A percentile compares a stretch with the other conserved stretches of the same genome.
Evolutionary conservation across 2,113 vertebrate species (phyloP).

Genomic region (Cyanoliseus patagonus): DNA sequence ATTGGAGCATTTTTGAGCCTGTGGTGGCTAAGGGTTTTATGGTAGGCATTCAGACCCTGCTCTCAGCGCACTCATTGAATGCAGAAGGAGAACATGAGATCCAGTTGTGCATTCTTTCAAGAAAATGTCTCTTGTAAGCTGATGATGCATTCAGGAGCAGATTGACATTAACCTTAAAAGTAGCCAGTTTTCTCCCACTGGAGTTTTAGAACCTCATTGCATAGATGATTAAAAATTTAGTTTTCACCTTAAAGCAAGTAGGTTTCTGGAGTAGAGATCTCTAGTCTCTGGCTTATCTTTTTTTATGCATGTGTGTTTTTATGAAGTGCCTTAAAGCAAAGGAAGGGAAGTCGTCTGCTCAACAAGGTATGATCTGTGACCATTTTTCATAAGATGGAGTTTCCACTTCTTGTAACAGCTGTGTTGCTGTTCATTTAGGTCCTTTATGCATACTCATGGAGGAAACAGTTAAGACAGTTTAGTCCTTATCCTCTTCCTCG

Average conservation of each 20-base stretch:
- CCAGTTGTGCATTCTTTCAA: neutral
- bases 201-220: neutral
- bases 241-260: neutral
- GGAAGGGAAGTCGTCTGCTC: neutral
- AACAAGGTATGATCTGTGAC: neutral
- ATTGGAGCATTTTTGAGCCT: neutral
- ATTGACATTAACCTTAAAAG: neutral
- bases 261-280: neutral
- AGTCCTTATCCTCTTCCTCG: neutral
- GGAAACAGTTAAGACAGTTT: neutral
- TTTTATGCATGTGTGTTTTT: neutral
- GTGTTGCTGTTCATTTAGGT: neutral
- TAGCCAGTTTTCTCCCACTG: neutral
- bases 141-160: neutral
- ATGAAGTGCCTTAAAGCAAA: neutral
- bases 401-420: neutral
- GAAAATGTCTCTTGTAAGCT: neutral
- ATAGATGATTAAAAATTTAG: neutral
- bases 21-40: neutral
- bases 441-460: neutral
- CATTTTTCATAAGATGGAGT: neutral
- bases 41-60: rapidly evolving
- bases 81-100: neutral
- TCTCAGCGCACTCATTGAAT: neutral
- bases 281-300: neutral